Base-by-base conservation (phyloP, 2,797 vertebrate genomes). In the Esox masquinongy region DNA sequence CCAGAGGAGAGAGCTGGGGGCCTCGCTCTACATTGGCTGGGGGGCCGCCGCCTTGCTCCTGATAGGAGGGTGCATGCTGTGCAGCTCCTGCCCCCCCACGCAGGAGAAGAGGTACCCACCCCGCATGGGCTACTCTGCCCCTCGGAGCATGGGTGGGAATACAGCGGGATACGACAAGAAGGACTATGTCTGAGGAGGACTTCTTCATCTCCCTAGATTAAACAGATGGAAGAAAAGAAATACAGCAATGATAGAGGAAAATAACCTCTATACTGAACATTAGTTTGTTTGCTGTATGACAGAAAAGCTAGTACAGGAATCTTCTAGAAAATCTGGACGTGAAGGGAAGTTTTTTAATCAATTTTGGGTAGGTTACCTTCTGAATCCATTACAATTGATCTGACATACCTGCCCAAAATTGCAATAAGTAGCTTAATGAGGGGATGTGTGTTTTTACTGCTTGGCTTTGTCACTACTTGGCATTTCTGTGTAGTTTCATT, bases 51-150 rank as follows among this genome's bases (percentile, higher is more conserved):
- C 92, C 0, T 86, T 98, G 79, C 91, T 96, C 63, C 69, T 96
- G 64, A 81, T 95, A 0, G 97, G 97, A 43, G 97, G 97, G 0
- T 88, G 87, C 29, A 93, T 98, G 87, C 95, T 98, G 47, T 98
- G 97, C 88, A 96, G 96, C 79, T 95, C 96, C 49, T 98, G 97
- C 77, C 98, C 97, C 1, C 97, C 97, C 5, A 91, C 6, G 43
- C 4, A 90, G 66, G 95, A 98, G 1, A 89, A 94, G 85, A 93
- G 91, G 83, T 98, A 98, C 86, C 84, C 95, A 0, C 78, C 94
- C 4, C 92, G 95, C 81, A 93, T 97, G 92, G 93, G 94, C 53
- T 98, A 98, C 91, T 93, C 95, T 0, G 94, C 95, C 8, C 95
- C 97, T 0, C 94, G 95, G 76, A 96, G 94, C 5, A 66, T 82